Base-by-base conservation (phyloP, 2,888 invertebrate species). In the Cheilosia urbana region DNA sequence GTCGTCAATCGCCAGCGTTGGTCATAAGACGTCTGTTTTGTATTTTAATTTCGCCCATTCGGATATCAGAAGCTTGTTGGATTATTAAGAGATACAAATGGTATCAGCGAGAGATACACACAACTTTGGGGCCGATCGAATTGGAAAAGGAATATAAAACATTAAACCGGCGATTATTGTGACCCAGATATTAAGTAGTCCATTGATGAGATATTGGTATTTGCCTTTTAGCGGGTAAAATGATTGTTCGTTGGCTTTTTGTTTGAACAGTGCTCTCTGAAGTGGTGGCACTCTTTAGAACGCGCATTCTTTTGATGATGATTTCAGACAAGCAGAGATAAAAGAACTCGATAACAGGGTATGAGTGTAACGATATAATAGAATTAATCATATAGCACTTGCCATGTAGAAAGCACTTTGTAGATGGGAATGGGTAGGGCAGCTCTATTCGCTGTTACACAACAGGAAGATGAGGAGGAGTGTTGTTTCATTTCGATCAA, bases 171-270 rank as follows among this genome's bases (percentile, higher is more conserved):
- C 53, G 53, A 72, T 77, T 66, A 68, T 37, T 24, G 45, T 82
- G 82, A 77, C 82, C 82, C 60, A 82, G 72, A 72, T 72, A 76
- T 53, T 57, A 72, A 49, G 62, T 62, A 68, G 72, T 58, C 40
- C 66, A 66, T 49, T 37, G 62, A 42, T 42, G 66, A 66, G 51
- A 82, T 66, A 71, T 60, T 71, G 77, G 53, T 72, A 60, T 71
- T 47, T 65, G 69, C 15, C 66, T 53, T 60, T 40, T 58, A 55
- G 45, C 19, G 40, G 47, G 27, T n/a, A 21, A 9, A 75, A 49
- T 34, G 19, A 9, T 45, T 42, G 24, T 34, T 58, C 6, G 2
- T 34, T 13, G 37, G 37, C 27, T 24, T 65, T 62, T 49, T 75
- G 62, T 65, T 65, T 45, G 57, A 6, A 47, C 53, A 45, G 34